phyloP scores from a whole-genome alignment of 35 echinoderm and acorn worm species.

The Hemicentrotus pulcherrimus region DNA sequence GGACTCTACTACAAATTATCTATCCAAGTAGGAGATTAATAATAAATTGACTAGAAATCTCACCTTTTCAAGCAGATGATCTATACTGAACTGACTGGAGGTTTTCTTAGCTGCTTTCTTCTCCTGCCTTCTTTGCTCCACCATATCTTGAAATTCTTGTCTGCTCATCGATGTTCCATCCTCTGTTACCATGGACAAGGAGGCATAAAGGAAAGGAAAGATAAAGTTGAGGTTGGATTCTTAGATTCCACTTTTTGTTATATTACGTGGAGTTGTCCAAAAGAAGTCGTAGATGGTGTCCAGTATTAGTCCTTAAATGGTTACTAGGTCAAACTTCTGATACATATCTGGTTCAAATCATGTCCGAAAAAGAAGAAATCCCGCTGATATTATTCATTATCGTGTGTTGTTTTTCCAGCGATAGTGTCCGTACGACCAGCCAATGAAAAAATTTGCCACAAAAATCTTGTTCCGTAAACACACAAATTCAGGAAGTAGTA shows the following conservation, averaged over 20 bases:
- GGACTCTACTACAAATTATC: neutral
- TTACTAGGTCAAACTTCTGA: too few species aligned
- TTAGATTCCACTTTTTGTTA: neutral
- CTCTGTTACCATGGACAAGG: neutral
- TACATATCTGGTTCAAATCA: too few species aligned
- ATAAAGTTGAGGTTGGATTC: neutral
- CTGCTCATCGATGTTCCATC: slow-evolving; percentile 9
- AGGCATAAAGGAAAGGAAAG: neutral
- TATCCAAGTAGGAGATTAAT: neutral
- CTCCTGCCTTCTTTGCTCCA: slow-evolving; percentile 26
- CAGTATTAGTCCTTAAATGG: too few species aligned
- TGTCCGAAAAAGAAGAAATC: too few species aligned
- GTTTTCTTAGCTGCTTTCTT: slow-evolving; percentile 57
- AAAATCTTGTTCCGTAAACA: too few species aligned
- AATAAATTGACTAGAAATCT: neutral
- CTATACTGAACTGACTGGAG: slow-evolving; percentile 13
- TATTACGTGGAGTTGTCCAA: too few species aligned
- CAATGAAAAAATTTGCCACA: too few species aligned
- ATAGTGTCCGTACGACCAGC: too few species aligned
- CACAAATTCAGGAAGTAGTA: too few species aligned
- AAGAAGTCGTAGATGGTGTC: too few species aligned
- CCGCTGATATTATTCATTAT: too few species aligned
- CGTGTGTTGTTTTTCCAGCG: too few species aligned
- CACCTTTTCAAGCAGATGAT: slow-evolving; percentile 52
- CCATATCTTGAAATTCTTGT: slow-evolving; percentile 14